Evolutionary conservation across 2,797 vertebrate genomes (phyloP), one percentile per base, ranked within the genome.

Genomic region (Muscicapa striata): DNA sequence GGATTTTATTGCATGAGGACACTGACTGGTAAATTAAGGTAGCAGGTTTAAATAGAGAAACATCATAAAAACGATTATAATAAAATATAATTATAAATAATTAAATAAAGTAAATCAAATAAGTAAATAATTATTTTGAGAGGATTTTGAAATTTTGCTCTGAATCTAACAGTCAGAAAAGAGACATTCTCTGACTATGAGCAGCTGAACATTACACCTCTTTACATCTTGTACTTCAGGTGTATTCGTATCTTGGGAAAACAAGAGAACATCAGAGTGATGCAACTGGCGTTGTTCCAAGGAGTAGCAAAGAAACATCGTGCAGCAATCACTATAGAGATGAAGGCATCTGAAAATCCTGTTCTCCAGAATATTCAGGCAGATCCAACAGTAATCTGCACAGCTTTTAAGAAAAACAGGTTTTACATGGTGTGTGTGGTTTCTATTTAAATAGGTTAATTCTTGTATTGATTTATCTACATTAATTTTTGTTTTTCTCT

Each of bases 291-390:
- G 93, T 97, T 99, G 84, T 99, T 99, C 96, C 99, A 99, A 96
- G 99, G 99, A 11, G 95, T 99, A 12, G 98, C 99, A 10, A 99
- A 98, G 97, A 98, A 98, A 90, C 98, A 98, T 67, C 97, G 98
- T 18, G 98, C 98, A 45, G 99, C 99, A 0, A 98, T 99, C 87
- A 99, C 99, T 5, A 98, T 99, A 34, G 99, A 99, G 97, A 99
- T 99, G 99, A 99, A 99, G 95, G 99, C 99, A 29, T 99, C 99
- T 3, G 99, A 99, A 95, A 99, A 99, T 95, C 99, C 99, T 0
- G 99, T 99, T 86, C 98, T 99, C 27, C 98, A 99, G 87, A 99
- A 98, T 88, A 78, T 98, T 10, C 98, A 98, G 94, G 97, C 98
- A 5, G 99, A 99, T 96, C 99, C 99, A 15, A 99, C 98, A 89